Conservation (phyloP, 2,113 vertebrate species). For the Gambusia holbrooki region DNA sequence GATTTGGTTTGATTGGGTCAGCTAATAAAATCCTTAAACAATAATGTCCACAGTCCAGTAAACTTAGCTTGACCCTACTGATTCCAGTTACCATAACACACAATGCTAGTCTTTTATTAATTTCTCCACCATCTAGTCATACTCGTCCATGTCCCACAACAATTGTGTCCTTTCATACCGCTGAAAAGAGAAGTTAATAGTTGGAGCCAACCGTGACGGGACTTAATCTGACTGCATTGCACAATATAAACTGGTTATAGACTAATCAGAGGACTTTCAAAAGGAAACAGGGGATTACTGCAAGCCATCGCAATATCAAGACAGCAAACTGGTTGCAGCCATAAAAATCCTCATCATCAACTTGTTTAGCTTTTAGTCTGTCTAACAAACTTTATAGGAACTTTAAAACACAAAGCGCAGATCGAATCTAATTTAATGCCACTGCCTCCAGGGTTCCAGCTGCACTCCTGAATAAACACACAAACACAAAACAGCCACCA, state of each 20-base stretch:
- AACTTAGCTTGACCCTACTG: constrained; percentile 57
- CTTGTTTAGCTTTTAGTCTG: constrained; percentile 64
- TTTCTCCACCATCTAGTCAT: constrained; percentile 51
- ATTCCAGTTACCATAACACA: constrained; percentile 54
- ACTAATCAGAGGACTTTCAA: constrained; percentile 50
- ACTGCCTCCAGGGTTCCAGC: constrained; percentile 28
- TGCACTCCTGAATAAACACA: constrained; percentile 4
- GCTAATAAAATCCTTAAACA: not conserved
- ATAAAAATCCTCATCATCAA: constrained; percentile 69
- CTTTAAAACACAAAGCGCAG: constrained; percentile 42
- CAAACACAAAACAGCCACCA: constrained; percentile 6
- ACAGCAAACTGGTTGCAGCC: constrained; percentile 58
- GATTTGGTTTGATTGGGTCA: not conserved
- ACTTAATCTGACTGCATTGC: constrained; percentile 75
- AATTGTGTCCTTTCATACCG: constrained; percentile 71
- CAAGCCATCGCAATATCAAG: constrained; percentile 53
- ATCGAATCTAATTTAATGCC: constrained; percentile 20
- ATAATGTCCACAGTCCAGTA: not conserved
- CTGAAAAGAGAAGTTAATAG: constrained; percentile 61
- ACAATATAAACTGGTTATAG: constrained; percentile 72
- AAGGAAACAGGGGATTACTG: constrained; percentile 48
- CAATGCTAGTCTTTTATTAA: constrained; percentile 33
- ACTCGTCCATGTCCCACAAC: constrained; percentile 44
- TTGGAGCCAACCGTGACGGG: constrained; percentile 70
- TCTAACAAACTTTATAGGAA: constrained; percentile 30